Percentiles rank a stretch among this genome's conserved stretches.
These are phyloP conservation scores for Aricia artaxerxes DNA, from an alignment of 2,888 invertebrate genomes.

Conservation along the genomic window DNA sequence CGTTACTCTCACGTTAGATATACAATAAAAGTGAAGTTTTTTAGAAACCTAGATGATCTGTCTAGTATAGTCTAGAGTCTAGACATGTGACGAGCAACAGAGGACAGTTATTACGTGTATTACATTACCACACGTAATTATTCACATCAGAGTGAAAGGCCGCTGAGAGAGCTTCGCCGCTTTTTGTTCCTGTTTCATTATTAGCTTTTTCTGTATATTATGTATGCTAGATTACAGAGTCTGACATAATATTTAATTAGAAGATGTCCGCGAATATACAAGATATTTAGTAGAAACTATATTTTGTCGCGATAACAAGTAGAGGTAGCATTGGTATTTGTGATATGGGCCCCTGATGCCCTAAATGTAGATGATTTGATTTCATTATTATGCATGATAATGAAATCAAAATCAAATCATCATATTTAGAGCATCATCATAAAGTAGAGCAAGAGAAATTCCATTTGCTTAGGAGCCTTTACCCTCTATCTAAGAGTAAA, in stretches of 20 bases:
- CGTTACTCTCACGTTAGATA: neutral
- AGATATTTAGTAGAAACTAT: no score
- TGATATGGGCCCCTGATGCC: no score
- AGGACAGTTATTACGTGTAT: neutral
- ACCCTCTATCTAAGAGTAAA: no score
- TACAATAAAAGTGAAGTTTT: constrained; percentile 5
- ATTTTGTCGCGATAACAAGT: no score
- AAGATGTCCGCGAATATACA: neutral
- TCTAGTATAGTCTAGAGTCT: neutral
- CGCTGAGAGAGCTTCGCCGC: neutral
- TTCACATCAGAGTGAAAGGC: constrained; percentile 16
- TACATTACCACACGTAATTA: constrained; percentile 6
- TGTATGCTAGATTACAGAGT: neutral
- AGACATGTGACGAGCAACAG: neutral
- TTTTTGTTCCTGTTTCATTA: constrained; percentile 13
- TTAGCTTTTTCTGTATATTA: constrained; percentile 5
- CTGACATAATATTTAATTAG: neutral
- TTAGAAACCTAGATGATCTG: neutral
- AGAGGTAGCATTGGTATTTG: no score
- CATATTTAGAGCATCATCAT: no score
- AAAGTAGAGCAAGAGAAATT: no score
- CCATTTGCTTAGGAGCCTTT: no score
- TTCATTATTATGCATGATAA: no score
- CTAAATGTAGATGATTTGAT: no score
- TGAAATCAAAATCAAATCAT: no score